Evolutionary conservation across 2,888 invertebrate species (phyloP).

Genomic region (Parnassius apollo): DNA sequence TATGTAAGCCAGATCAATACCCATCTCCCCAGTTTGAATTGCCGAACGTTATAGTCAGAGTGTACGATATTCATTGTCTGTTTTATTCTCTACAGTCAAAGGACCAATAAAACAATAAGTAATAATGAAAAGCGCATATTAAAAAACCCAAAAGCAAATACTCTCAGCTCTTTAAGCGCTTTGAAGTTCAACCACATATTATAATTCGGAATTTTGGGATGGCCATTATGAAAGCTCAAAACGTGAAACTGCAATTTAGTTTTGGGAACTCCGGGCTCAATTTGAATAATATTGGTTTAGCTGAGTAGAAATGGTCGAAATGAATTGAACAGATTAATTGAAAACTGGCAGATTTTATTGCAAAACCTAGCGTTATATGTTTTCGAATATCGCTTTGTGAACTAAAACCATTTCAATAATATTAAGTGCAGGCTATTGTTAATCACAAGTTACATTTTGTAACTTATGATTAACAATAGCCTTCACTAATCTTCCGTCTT

Average conservation of each 20-base stretch:
- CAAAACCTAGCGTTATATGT: too few species aligned
- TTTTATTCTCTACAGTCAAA: background rate
- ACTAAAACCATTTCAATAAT: too few species aligned
- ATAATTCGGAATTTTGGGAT: background rate
- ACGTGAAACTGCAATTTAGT: slow-evolving; percentile 23
- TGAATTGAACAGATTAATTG: slow-evolving; percentile 1
- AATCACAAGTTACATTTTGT: too few species aligned
- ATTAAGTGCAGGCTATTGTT: too few species aligned
- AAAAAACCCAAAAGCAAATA: background rate
- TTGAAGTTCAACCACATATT: too few species aligned
- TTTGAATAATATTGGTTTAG: slow-evolving; percentile 21
- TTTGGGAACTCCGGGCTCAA: slow-evolving; percentile 13
- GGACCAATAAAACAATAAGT: background rate
- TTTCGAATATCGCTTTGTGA: too few species aligned
- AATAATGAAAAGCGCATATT: slow-evolving; percentile 6
- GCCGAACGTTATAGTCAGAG: background rate
- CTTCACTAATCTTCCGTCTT: too few species aligned
- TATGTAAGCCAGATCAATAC: slow-evolving; percentile 1
- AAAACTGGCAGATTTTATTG: background rate
- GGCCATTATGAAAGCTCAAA: slow-evolving; percentile 2
- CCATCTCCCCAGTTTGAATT: background rate
- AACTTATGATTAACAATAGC: too few species aligned
- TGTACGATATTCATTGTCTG: slow-evolving; percentile 2
- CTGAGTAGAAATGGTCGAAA: background rate
- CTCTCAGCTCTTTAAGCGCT: background rate